Percentiles rank a stretch among this genome's conserved stretches.
These are phyloP conservation scores for Erebia epiphron DNA, from an alignment of 2,888 invertebrate species.

Conservation along the genomic window DNA sequence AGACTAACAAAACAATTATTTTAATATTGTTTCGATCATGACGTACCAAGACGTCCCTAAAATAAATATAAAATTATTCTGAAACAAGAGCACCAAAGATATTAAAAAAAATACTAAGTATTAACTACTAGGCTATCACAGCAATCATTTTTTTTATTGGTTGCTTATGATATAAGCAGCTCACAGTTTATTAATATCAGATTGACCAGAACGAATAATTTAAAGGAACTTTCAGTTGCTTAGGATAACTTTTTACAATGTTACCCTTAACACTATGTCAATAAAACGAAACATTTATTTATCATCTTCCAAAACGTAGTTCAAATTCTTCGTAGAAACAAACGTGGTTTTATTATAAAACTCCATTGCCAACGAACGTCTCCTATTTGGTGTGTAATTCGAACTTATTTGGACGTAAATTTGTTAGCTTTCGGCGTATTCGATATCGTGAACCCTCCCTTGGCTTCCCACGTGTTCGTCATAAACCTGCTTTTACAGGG, in stretches of 20 bases:
- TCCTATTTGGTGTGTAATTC: constrained; percentile 32
- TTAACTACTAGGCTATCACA: no score
- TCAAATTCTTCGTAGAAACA: not conserved
- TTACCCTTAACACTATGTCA: not conserved
- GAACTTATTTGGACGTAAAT: constrained; percentile 40
- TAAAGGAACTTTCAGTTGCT: not conserved
- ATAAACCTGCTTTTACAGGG: constrained; percentile 76
- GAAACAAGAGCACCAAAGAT: no score
- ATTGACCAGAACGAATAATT: no score
- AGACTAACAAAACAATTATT: no score
- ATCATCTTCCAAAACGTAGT: not conserved
- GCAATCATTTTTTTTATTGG: no score
- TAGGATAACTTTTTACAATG: not conserved
- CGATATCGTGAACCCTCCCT: constrained; percentile 56
- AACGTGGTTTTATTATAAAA: constrained; percentile 9
- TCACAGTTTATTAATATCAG: no score
- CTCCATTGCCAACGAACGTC: constrained; percentile 14
- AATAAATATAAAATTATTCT: no score
- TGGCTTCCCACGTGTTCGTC: constrained; percentile 67
- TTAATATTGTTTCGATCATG: no score
- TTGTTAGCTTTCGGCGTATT: constrained; percentile 47
- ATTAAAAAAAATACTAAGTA: no score
- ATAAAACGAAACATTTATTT: not conserved
- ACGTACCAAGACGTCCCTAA: no score
- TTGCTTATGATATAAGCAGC: no score